phyloP scores from a whole-genome alignment of 2,888 invertebrate genomes.

The Lycocerus yunnanus region DNA sequence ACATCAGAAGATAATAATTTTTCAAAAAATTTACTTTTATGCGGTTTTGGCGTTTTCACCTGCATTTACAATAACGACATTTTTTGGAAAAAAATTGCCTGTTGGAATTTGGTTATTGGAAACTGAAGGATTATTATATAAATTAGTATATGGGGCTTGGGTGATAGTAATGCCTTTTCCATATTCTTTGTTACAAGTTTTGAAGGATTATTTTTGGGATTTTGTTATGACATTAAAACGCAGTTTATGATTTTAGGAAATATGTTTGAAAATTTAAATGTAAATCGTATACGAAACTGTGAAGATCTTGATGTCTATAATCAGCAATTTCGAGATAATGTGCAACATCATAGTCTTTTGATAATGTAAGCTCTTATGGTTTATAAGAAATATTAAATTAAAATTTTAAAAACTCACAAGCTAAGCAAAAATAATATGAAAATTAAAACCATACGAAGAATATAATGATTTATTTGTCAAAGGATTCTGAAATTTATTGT shows the following conservation, averaged over 20 bases:
- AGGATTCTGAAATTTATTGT: no score
- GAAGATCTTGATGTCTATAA: not conserved
- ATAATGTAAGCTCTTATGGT: not conserved
- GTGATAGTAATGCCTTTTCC: not conserved
- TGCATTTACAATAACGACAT: not conserved
- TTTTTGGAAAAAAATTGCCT: not conserved
- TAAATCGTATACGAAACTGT: not conserved
- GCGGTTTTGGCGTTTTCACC: not conserved
- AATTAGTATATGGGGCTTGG: not conserved
- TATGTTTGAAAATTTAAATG: not conserved
- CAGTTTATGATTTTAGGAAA: not conserved
- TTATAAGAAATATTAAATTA: no score
- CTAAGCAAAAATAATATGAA: no score
- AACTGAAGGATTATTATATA: not conserved
- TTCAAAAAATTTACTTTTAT: not conserved
- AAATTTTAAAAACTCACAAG: no score
- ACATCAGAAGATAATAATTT: not conserved
- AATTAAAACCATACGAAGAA: no score
- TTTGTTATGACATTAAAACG: not conserved
- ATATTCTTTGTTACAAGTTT: not conserved
- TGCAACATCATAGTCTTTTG: not conserved
- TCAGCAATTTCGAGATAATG: not conserved
- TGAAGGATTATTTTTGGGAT: not conserved
- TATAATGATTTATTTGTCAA: no score
- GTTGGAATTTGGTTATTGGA: not conserved